Conservation (phyloP, 1,140 invertebrate species). For the Zeugodacus cucurbitae region DNA sequence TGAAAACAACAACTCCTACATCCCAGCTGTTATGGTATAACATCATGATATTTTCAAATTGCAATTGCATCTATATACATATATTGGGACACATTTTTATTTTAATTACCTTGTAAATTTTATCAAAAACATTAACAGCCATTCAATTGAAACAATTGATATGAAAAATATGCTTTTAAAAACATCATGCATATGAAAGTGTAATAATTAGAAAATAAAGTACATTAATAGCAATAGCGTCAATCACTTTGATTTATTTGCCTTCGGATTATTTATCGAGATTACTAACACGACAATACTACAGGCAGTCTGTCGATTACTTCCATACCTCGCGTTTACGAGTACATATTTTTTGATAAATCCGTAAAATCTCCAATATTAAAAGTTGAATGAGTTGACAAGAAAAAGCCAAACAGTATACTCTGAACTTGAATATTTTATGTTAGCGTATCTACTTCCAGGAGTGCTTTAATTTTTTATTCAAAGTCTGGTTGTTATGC, state of each 20-base stretch:
- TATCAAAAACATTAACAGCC: not conserved
- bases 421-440: no score
- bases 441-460: no score
- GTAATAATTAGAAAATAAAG: constrained; percentile 8
- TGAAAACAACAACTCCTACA: not conserved
- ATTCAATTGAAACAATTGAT: constrained; percentile 12
- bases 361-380: no score
- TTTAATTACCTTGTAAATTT: constrained; percentile 22
- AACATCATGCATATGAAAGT: not conserved
- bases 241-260: not conserved
- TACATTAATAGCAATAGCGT: not conserved
- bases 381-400: no score
- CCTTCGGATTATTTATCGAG: no score
- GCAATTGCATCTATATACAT: not conserved
- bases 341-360: no score
- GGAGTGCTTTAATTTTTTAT: no score
- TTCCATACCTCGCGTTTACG: no score
- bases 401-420: no score
- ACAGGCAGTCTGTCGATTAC: no score
- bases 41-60: not conserved
- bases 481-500: no score
- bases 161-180: not conserved
- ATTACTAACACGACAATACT: no score
- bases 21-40: not conserved
- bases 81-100: not conserved